Percentiles rank a stretch among this genome's conserved stretches.
phyloP scores from a whole-genome alignment of 2,113 vertebrate genomes.

The Leptocoma aspasia region DNA sequence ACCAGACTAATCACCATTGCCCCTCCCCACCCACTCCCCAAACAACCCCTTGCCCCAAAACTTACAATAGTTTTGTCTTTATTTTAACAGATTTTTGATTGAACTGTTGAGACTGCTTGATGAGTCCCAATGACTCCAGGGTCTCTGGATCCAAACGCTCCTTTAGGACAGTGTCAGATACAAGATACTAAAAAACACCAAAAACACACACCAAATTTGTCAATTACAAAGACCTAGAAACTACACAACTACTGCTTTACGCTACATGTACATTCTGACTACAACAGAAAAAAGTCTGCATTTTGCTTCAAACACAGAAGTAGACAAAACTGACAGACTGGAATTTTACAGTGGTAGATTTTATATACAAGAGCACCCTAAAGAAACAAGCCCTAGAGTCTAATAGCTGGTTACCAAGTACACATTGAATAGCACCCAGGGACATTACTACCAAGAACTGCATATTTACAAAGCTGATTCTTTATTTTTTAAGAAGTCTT shows the following conservation, averaged over 20 bases:
- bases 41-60: background rate
- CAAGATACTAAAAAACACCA: constrained; percentile 80
- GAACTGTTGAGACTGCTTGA: constrained; percentile 98
- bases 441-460: background rate
- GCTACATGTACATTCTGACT: background rate
- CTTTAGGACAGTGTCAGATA: constrained; percentile 93
- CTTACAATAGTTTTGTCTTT: constrained; percentile 99
- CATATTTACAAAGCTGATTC: background rate
- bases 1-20: background rate
- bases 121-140: constrained; percentile 93
- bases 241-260: background rate
- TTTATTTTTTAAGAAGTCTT: background rate
- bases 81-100: constrained; percentile 99
- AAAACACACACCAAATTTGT: background rate
- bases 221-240: background rate
- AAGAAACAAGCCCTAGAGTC: background rate
- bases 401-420: background rate
- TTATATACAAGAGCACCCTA: background rate
- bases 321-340: background rate
- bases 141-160: constrained; percentile 97
- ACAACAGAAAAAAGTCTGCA: background rate
- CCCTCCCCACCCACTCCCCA: background rate
- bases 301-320: background rate
- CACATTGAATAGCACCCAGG: background rate
- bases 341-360: background rate